Evolutionary conservation across 2,888 invertebrate species (phyloP), one percentile per base, ranked within the genome.

Genomic region (Athripsodes cinereus): DNA sequence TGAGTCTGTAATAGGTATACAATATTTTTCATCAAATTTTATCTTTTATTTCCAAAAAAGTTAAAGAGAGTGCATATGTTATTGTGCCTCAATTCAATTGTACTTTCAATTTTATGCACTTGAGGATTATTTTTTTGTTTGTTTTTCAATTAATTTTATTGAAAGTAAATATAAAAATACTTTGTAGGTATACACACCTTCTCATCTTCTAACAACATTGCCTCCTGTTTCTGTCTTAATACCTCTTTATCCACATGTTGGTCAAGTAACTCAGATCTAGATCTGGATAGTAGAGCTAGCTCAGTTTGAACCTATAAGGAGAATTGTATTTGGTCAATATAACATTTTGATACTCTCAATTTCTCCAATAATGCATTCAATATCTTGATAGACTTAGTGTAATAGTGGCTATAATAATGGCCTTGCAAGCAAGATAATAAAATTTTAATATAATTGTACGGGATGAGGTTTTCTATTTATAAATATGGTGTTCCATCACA

Each of bases 221-320:
- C 81, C 67, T 86, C 86, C 69, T 85, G 80, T 65, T 82, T 81
- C 66, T 84, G 80, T 65, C 75, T 73, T 53, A 81, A 69, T 64
- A 77, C 80, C 50, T 81, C 79, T 52, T 81, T 78, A 57, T 78
- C 80, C 65, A 79, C 82, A 74, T 87, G 79, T 66, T 82, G 80
- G 64, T 83, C 83, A 64, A 90, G 81, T 62, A 92, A 75, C 68
- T 88, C 86, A 64, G 87, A 84, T 74, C 87, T 90, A 67, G 89
- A 85, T 69, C 90, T 88, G 62, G 86, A 84, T 58, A 92, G 79
- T 68, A 90, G 85, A 35, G 90, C 89, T 61, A 93, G 80, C 74
- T 94, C 91, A 35, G 92, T 91, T 75, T 92, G 91, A 62, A 83
- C 80, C 84, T 84, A 72, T 10, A 74, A 58, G 22, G 16, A 22